A percentile compares a stretch with the other conserved stretches of the same genome.
phyloP scores from a whole-genome alignment of 2,113 vertebrate species.

The Sturnira hondurensis region DNA sequence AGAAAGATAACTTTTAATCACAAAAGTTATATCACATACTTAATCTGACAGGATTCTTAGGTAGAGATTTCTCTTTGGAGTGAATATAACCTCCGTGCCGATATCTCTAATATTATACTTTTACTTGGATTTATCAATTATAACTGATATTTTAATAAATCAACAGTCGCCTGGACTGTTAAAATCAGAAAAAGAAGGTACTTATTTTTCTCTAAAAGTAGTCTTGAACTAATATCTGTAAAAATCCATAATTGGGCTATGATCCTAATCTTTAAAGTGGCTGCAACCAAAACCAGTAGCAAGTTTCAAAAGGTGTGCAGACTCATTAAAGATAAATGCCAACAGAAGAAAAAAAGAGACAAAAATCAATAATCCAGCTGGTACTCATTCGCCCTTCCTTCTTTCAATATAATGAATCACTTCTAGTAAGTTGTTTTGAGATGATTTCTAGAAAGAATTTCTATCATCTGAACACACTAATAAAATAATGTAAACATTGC shows the following conservation, averaged over 20 bases:
- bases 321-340: background rate
- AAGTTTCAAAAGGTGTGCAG: constrained; percentile 8
- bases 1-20: background rate
- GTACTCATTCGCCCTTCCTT: background rate
- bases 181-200: background rate
- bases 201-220: background rate
- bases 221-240: background rate
- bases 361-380: background rate
- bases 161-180: background rate
- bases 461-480: background rate
- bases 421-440: background rate
- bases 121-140: background rate
- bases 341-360: background rate
- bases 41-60: background rate
- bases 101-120: background rate
- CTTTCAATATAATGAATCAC: background rate
- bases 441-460: background rate
- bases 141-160: background rate
- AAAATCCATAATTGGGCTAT: background rate
- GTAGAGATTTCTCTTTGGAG: background rate
- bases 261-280: background rate
- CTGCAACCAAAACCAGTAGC: background rate
- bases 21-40: background rate
- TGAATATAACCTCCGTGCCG: background rate
- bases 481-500: background rate